Percentiles rank a stretch among this genome's conserved stretches.
These are phyloP conservation scores for Hemicrepidius hirtus DNA, from an alignment of 2,888 invertebrate species.

Conservation along the genomic window DNA sequence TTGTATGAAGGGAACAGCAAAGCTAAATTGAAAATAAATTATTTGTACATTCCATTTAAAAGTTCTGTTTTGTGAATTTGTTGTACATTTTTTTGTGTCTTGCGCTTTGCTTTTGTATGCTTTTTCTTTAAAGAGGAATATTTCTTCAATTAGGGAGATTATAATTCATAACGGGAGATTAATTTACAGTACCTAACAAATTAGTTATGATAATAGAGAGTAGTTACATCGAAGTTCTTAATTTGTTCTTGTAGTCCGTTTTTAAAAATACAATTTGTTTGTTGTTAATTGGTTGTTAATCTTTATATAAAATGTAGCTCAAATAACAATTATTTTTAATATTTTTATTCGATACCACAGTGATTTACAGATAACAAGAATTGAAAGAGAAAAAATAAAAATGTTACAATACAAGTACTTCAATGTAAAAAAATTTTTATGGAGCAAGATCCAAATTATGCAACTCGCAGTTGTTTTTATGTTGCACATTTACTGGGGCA, in stretches of 20 bases:
- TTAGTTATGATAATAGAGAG: constrained; percentile 36
- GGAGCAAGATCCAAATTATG: no score
- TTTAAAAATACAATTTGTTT: constrained; percentile 53
- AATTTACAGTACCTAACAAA: constrained; percentile 41
- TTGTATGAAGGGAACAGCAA: constrained; percentile 78
- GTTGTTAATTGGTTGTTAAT: constrained; percentile 50
- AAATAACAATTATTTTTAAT: neutral
- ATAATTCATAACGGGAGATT: constrained; percentile 28
- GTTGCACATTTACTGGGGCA: no score
- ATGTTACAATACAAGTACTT: no score
- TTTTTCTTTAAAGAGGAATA: constrained; percentile 12
- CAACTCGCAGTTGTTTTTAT: no score
- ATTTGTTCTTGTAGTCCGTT: constrained; percentile 52
- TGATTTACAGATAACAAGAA: neutral
- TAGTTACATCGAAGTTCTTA: constrained; percentile 45
- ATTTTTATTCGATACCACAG: no score
- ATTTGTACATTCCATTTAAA: constrained; percentile 89
- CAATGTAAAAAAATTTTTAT: no score
- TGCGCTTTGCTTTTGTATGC: constrained; percentile 73
- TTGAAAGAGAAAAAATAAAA: neutral
- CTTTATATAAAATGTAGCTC: neutral
- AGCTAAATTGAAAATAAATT: constrained; percentile 76
- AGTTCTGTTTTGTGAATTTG: constrained; percentile 71
- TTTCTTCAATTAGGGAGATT: neutral
- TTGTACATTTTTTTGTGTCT: constrained; percentile 74